Base-by-base conservation (phyloP, 2,113 vertebrate genomes). In the Alces alces region DNA sequence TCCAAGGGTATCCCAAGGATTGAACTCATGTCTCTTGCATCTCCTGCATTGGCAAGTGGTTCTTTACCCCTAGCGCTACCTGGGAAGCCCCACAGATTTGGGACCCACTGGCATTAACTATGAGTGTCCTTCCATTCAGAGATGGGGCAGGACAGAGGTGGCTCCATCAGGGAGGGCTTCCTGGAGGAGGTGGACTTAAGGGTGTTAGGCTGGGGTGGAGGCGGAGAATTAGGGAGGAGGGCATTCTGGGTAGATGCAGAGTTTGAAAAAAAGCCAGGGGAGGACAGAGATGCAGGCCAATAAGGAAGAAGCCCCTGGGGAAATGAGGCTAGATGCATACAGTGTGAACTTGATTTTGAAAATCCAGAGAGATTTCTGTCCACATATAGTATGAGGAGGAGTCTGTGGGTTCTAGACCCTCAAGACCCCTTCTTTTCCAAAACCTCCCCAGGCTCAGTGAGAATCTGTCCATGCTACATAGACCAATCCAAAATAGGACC, bases 31-130 rank as follows among this genome's bases (percentile, higher is more conserved):
- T 12, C 66, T 39, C 66, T 23, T 11, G n/a, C 66, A 23, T 39
- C 10, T 70, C n/a, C 23, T 23, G n/a, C 66, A 6, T 2, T 3
- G n/a, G 17, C 66, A 70, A 70, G 9, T 0, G 0, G 66, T 70
- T 6, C n/a, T 23, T 39, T 70, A 70, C 66, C 19, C 0, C n/a
- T 70, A 23, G n/a, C 2, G 2, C n/a, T 39, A 12, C 66, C n/a
- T 70, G n/a, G 66, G 66, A 36, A 70, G 66, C n/a, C n/a, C 66
- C n/a, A 0, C 19, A 23, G 66, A 39, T 39, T 36, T 39, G 66
- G n/a, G n/a, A 14, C 6, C 33, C n/a, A 5, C 14, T 2, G 13
- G 21, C 50, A 25, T 17, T 19, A 15, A 61, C 27, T 30, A 3
- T 12, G 36, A 60, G 73, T 55, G 36, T 17, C 28, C 73, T 66